Base-by-base conservation (phyloP, 92 coral and sea anemone species). In the Pocillopora grandis region DNA sequence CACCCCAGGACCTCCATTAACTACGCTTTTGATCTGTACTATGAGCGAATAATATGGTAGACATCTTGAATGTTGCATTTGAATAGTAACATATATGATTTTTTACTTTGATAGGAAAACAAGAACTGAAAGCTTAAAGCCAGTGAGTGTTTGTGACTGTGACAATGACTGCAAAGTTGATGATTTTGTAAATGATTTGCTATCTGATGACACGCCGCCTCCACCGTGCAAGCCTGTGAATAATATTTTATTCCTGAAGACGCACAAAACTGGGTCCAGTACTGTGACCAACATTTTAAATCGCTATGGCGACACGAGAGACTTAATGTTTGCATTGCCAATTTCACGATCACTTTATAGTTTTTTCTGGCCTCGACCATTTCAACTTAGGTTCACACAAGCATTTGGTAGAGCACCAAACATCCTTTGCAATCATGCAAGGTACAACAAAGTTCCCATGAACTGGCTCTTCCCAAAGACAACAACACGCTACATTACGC, bases 361-460 rank as follows among this genome's bases (percentile, higher is more conserved):
- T 58, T 78, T 78, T n/a, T 33, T n/a, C 58, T 78, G 82, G 82
- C 82, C 82, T 2, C 72, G 59, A 2, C 70, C 58, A 12, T 78
- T 62, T 35, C 71, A 31, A 27, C 71, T 78, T 66, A 37, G 66
- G 16, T 75, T 75, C 36, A 11, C 66, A 2, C 55, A 36, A 33
- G 37, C 82, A 23, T 61, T 66, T 63, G 62, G 62, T 2, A 31
- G 79, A 20, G n/a, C 79, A n/a, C 90, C 96, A 70, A 87, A 86
- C 73, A 82, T 92, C 76, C 96, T 92, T 23, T 87, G 92, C 88
- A 92, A 92, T 66, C 96, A 92, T 72, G 96, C 94, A 21, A 88
- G 96, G 9, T 87, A 80, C 87, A 90, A 90, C 79, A 78, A 59
- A 71, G 21, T 57, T 13, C 83, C 96, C 9, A 71, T 92, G 86